These are phyloP conservation scores for Lacanobia oleracea DNA, from an alignment of 2,888 invertebrate genomes.

Conservation along the genomic window DNA sequence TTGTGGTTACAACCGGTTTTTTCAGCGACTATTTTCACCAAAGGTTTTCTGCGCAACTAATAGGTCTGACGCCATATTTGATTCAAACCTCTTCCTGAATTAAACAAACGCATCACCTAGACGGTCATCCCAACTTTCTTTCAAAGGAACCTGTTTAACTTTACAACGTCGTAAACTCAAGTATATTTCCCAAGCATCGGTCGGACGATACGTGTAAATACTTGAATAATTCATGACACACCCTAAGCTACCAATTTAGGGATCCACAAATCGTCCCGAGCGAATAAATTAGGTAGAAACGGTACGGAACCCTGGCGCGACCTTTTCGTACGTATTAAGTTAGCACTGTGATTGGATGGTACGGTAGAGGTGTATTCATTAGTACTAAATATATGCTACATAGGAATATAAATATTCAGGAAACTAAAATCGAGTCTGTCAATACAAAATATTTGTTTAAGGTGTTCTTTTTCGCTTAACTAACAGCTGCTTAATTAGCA, in stretches of 20 bases:
- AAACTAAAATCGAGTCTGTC: background rate
- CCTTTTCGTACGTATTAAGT: conserved; percentile 55
- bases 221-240: conserved; percentile 63
- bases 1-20: conserved; percentile 22
- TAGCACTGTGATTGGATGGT: conserved; percentile 44
- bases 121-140: conserved; percentile 24
- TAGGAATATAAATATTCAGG: background rate
- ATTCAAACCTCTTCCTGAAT: conserved; percentile 31
- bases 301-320: conserved; percentile 48
- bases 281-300: conserved; percentile 58
- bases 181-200: conserved; percentile 35
- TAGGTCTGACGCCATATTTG: background rate
- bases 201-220: conserved; percentile 57
- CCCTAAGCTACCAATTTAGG: conserved; percentile 59
- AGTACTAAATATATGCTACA: conserved; percentile 3
- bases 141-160: conserved; percentile 26
- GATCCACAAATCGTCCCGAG: conserved; percentile 55
- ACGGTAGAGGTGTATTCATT: background rate
- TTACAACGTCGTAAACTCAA: conserved; percentile 49
- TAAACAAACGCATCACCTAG: conserved; percentile 24
- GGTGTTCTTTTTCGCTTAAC: background rate
- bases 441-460: background rate
- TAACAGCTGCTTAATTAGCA: background rate
- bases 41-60: background rate
- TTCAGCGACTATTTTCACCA: background rate